Percentiles rank a stretch among this genome's conserved stretches.
Evolutionary conservation across 1,140 invertebrate species (phyloP).

Genomic region (Ridgeia piscesae): DNA sequence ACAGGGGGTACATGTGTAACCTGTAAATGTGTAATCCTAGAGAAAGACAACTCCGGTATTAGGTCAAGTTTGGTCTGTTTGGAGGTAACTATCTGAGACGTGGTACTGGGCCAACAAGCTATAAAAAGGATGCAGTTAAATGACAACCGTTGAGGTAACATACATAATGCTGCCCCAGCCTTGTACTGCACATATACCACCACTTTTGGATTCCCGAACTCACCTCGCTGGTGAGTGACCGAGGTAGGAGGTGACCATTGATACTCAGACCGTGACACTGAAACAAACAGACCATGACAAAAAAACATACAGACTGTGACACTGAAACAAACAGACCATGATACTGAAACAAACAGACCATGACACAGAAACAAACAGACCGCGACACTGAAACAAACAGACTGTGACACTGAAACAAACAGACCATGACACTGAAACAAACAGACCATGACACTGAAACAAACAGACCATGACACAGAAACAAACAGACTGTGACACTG

Average conservation of each 20-base stretch:
- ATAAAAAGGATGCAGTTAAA: no score
- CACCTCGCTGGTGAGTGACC: constrained; percentile 87
- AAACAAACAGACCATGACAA: no score
- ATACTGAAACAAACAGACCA: constrained; percentile 87
- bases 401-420: constrained; percentile 82
- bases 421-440: constrained; percentile 85
- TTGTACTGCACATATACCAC: no score
- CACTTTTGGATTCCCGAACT: no score
- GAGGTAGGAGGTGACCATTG: constrained; percentile 83
- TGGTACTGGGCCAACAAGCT: no score
- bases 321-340: constrained; percentile 80
- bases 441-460: constrained; percentile 83
- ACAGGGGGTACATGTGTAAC: no score
- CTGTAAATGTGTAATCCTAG: no score
- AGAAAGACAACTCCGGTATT: no score
- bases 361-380: constrained; percentile 82
- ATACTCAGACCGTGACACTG: constrained; percentile 89
- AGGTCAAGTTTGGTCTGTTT: no score
- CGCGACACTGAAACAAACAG: constrained; percentile 83
- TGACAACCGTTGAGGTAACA: no score
- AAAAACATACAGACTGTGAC: constrained; percentile 87
- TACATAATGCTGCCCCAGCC: no score
- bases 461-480: constrained; percentile 86
- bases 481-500: constrained; percentile 85
- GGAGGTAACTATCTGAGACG: no score